Evolutionary conservation across 1,140 invertebrate species (phyloP).

Genomic region (Nebria ingens): DNA sequence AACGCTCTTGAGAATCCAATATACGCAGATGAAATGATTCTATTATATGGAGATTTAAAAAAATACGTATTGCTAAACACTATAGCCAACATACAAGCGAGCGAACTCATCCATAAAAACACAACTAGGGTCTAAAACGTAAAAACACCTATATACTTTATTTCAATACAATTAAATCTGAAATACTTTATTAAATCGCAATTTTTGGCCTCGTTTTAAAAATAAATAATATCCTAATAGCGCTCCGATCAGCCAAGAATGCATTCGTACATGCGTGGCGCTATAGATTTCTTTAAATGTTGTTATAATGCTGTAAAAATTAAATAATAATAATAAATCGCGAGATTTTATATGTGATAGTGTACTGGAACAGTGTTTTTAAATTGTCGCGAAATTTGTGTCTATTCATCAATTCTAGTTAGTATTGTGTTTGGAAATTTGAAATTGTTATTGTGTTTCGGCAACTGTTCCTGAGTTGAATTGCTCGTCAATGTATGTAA

Average conservation of each 20-base stretch:
- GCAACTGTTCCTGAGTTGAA: too few species aligned
- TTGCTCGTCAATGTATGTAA: too few species aligned
- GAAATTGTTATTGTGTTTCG: too few species aligned
- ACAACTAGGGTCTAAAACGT: not conserved
- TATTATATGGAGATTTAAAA: not conserved
- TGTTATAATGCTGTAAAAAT: not conserved
- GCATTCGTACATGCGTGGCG: not conserved
- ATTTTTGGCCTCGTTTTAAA: not conserved
- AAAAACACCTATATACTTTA: not conserved
- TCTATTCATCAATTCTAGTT: too few species aligned
- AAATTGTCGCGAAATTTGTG: too few species aligned
- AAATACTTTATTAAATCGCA: not conserved
- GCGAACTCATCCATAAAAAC: not conserved
- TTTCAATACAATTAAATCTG: not conserved
- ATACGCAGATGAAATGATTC: constrained; percentile 37
- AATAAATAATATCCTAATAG: not conserved
- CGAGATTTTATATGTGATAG: too few species aligned
- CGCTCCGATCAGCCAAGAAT: not conserved
- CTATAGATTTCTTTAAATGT: not conserved
- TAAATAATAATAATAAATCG: too few species aligned
- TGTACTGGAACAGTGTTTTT: too few species aligned
- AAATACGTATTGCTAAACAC: not conserved
- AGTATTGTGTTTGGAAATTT: too few species aligned
- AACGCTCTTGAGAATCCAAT: constrained; percentile 42
- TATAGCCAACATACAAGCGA: not conserved